Evolutionary conservation across 1,140 invertebrate genomes (phyloP), one percentile per base, ranked within the genome.

Genomic region (Dendrolimus kikuchii): DNA sequence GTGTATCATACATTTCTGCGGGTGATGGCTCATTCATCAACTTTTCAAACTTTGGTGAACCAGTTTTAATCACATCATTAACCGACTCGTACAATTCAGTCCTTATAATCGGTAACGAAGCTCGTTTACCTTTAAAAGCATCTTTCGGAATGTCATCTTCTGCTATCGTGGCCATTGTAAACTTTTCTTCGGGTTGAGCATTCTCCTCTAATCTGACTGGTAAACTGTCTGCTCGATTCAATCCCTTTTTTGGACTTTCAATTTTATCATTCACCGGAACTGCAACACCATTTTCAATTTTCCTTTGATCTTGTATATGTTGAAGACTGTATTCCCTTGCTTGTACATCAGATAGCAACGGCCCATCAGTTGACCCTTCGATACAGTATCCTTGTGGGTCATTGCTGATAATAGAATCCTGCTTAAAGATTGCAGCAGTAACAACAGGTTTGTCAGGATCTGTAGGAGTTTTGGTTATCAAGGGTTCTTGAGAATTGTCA

Each of bases 391-490:
- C 81, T 5, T 81, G 81, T 0, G 70, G 68, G 36, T 88, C 86
- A 46, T 71, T 87, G 7, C 84, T 81, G 40, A 88, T 87, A 5
- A 88, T 86, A 3, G 87, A 87, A 56, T 91, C 90, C 62, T 90
- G 91, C 62, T 92, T 92, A 51, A 91, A 87, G 43, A 92, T 88
- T 0, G 89, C 91, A 2, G 91, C 90, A 36, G 91, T 92, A 23
- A 93, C 91, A 6, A 92, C 89, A 2, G 92, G 91, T 55, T 91
- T 92, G 53, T 88, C 89, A n/a, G 81, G 79, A 45, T 90, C 87
- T 4, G 86, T 84, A n/a, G 82, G 84, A 23, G 81, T 84, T 59
- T 88, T 88, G 40, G 67, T 81, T 2, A 85, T 82, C 4, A 78
- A 68, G 36, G 69, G 82, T 80, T 76, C 89, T 74, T 76, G 83